Base-by-base conservation (phyloP, 1,140 invertebrate genomes). In the Drosophila sp. region DNA sequence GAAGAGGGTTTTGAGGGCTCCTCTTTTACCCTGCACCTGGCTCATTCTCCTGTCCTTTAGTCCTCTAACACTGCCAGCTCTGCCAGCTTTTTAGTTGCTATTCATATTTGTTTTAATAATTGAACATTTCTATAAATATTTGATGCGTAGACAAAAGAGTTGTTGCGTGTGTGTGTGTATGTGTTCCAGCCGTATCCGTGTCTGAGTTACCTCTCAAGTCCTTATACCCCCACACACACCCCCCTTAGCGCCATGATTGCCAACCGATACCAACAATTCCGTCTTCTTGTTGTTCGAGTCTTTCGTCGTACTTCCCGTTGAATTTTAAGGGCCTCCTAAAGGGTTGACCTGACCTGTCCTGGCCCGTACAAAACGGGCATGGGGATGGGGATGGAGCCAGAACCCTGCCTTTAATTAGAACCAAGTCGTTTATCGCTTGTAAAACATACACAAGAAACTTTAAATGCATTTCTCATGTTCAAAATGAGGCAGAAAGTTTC, bases 71-170 rank as follows among this genome's bases (percentile, higher is more conserved):
- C 50, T 40, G 8, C 11, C 11, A 35, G n/a, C 33, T 58, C 60
- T 58, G 66, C 58, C 57, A 69, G 55, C 76, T 77, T 82, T 86
- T 86, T 86, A 86, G 84, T 87, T 87, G 84, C 84, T 89, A 87
- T 87, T 87, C 84, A 87, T 87, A 87, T 87, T 87, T 87, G 76
- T 78, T 84, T 87, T 75, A 87, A 87, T 87, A 89, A 87, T 89
- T 83, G 68, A 87, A 66, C 66, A 66, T 65, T 80, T 89, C 84
- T 70, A 87, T 87, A 75, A 79, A 87, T 87, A 58, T 87, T 87
- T 87, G 84, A 87, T 89, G 73, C 47, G 75, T 84, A 89, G 80
- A 89, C 79, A 83, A 89, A 87, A 87, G 84, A 87, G 84, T 87
- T 89, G 84, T 67, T 89, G 84, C 65, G 76, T 66, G 69, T 66